Evolutionary conservation across 2,797 vertebrate species (phyloP).

Genomic region (Apogon talboti): DNA sequence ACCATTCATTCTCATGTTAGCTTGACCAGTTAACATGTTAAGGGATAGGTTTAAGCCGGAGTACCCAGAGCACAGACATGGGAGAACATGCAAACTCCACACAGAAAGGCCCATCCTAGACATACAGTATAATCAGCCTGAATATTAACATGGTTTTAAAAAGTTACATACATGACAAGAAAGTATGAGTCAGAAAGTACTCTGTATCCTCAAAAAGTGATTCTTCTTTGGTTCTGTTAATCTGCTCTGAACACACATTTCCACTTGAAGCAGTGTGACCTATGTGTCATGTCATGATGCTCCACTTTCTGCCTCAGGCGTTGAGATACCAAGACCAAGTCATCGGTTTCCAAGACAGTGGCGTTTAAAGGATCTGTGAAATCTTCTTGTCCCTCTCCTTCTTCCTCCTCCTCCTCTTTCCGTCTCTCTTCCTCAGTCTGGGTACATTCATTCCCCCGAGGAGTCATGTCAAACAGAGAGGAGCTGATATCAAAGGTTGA

Average conservation of each 20-base stretch:
- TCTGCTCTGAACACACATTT: conserved; percentile 18
- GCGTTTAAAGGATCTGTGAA: conserved; percentile 42
- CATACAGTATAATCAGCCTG: no score
- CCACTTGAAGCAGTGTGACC: conserved; percentile 29
- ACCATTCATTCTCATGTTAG: no score
- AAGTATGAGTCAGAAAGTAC: neutral
- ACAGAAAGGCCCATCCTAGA: no score
- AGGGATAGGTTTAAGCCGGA: no score
- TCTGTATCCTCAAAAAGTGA: no score
- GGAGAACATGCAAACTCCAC: no score
- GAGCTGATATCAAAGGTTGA: conserved; percentile 57
- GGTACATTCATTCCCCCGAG: conserved; percentile 27
- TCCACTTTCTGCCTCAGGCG: conserved; percentile 7
- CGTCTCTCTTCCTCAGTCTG: neutral
- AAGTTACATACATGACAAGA: no score
- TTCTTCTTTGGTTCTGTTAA: neutral
- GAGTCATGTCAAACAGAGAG: conserved; percentile 45
- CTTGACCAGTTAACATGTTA: no score
- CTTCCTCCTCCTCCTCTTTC: neutral
- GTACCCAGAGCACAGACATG: no score
- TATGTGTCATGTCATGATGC: conserved; percentile 27
- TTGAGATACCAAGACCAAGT: conserved; percentile 24
- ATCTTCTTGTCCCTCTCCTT: conserved; percentile 12
- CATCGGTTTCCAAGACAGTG: conserved; percentile 40
- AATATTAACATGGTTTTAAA: no score